These are phyloP conservation scores for Trachythela sp. DNA, from an alignment of 64 coral and sea anemone genomes.

Conservation along the genomic window DNA sequence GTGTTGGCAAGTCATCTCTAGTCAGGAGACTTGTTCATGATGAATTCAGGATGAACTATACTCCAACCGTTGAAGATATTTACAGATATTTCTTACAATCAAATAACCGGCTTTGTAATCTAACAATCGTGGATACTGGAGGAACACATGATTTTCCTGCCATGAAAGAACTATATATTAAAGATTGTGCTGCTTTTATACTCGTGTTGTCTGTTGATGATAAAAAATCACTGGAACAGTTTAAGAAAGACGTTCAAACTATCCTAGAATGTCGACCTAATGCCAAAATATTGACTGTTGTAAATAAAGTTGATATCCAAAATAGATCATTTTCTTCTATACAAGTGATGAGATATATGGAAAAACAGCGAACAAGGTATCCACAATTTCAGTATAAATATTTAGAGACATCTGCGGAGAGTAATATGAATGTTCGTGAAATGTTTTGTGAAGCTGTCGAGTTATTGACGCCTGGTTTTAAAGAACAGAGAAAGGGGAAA, in stretches of 20 bases:
- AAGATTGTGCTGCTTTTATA: constrained; percentile 53
- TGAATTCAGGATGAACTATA: constrained; percentile 51
- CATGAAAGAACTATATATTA: constrained; percentile 77
- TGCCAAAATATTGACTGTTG: constrained; percentile 63
- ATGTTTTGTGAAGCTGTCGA: constrained; percentile 37
- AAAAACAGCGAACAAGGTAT: constrained; percentile 23
- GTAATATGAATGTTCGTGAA: constrained; percentile 31
- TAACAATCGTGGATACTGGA: constrained; percentile 70
- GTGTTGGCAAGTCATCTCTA: constrained; percentile 88
- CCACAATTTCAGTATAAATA: constrained; percentile 42
- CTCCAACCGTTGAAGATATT: constrained; percentile 76
- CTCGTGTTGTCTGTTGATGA: constrained; percentile 82
- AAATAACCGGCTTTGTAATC: constrained; percentile 40
- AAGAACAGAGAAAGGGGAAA: not conserved
- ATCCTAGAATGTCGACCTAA: constrained; percentile 24
- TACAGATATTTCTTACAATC: constrained; percentile 49
- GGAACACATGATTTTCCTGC: constrained; percentile 80
- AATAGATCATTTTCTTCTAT: constrained; percentile 50
- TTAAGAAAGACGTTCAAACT: constrained; percentile 68
- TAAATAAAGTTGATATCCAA: constrained; percentile 83
- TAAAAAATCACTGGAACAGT: constrained; percentile 60
- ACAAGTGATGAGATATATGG: constrained; percentile 40
- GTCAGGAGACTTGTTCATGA: constrained; percentile 59
- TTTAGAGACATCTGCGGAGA: constrained; percentile 51
- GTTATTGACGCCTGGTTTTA: constrained; percentile 1